Evolutionary conservation across 1,140 invertebrate species (phyloP), one percentile per base, ranked within the genome.

Genomic region (Anoplophora glabripennis): DNA sequence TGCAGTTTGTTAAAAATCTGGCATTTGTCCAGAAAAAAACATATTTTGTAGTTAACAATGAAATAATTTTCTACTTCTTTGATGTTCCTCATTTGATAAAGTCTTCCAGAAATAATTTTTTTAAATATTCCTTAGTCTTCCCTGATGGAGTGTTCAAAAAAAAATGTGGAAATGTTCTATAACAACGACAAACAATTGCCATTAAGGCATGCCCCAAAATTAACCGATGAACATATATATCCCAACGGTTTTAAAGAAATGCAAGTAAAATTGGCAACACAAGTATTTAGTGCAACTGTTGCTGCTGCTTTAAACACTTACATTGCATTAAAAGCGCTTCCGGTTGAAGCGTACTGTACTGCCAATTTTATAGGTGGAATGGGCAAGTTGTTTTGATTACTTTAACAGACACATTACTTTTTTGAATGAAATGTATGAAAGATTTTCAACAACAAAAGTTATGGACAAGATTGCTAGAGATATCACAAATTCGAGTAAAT

Each of bases 211-310:
- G 59, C 63, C 41, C 57, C 48, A 45, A 63, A 64, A 56, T 48
- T 74, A 52, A 70, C 65, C 1, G 59, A 65, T 54, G 44, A 42
- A n/a, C 72, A 74, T 59, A 54, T 70, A 4, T 59, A 66, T 56
- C 69, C 69, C n/a, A 71, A 68, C 48, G 64, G 55, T 52, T 71
- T 73, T 52, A 38, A 72, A 65, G 63, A 65, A 62, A 73, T 69
- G 69, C 58, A 54, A 49, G 68, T 71, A 11, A 66, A 67, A 59
- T 58, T 66, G 8, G 70, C 69, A 10, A 55, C 63, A 10, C 70
- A 74, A 63, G 54, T 70, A 41, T 63, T 72, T 8, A 74, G 70
- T 54, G 14, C 52, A 14, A 59, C 54, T 14, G 69, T 71, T 17
- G 63, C 66, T 28, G 62, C 54, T 41, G 66, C 59, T 14, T 55